These are phyloP conservation scores for Apoderus coryli DNA, from an alignment of 2,888 invertebrate species.

Conservation along the genomic window DNA sequence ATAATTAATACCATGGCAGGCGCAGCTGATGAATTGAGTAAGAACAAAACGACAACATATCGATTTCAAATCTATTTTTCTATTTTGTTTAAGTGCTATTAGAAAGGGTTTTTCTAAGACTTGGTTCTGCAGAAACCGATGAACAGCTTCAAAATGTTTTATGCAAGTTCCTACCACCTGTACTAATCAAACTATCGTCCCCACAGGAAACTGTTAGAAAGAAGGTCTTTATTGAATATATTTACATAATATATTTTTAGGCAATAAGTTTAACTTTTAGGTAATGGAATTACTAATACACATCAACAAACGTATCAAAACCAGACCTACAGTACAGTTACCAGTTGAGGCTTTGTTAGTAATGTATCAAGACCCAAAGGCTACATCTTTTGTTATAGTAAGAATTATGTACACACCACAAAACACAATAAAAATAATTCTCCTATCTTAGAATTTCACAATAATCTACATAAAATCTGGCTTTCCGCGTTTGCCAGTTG, in stretches of 20 bases:
- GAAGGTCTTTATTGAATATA: slow-evolving; percentile 23
- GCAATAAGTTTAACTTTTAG: slow-evolving; percentile 30
- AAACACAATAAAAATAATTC: slow-evolving; percentile 8
- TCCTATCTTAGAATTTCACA: slow-evolving; percentile 65
- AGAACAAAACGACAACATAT: slow-evolving; percentile 8
- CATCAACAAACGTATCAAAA: slow-evolving; percentile 79
- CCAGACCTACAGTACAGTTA: slow-evolving; percentile 66
- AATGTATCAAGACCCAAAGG: slow-evolving; percentile 64
- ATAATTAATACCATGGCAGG: slow-evolving; percentile 17
- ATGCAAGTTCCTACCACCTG: slow-evolving; percentile 71
- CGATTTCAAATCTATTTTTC: slow-evolving; percentile 3
- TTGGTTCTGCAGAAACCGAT: slow-evolving; percentile 81
- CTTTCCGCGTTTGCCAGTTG: slow-evolving; percentile 63
- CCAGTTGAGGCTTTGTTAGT: slow-evolving; percentile 72
- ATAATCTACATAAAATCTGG: slow-evolving; percentile 90
- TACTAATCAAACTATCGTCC: slow-evolving; percentile 79
- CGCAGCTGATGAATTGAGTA: slow-evolving; percentile 20
- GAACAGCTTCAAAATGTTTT: slow-evolving; percentile 74
- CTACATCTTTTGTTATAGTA: slow-evolving; percentile 67
- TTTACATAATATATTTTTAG: slow-evolving; percentile 1
- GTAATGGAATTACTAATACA: slow-evolving; percentile 88
- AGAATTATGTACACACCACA: slow-evolving; percentile 26
- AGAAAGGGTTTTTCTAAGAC: slow-evolving; percentile 76
- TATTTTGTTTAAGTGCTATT: slow-evolving; percentile 52
- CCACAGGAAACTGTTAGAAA: slow-evolving; percentile 66